Percentiles rank a stretch among this genome's conserved stretches.
These are phyloP conservation scores for Pseudomyrmex sp. DNA, from an alignment of 1,140 invertebrate genomes.

Conservation along the genomic window DNA sequence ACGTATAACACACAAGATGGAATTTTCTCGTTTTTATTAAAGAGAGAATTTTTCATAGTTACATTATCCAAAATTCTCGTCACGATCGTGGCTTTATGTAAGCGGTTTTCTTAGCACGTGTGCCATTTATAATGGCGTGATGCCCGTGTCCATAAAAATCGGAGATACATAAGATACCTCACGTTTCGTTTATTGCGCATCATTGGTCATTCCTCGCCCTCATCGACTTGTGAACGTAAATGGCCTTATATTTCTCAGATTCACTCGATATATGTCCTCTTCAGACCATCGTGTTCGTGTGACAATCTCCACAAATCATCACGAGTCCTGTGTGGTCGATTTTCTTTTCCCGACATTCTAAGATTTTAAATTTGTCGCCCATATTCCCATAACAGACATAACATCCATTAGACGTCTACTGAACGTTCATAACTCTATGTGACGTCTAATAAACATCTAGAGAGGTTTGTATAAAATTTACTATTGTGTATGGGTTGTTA, in stretches of 20 bases:
- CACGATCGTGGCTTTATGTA: conserved; percentile 19
- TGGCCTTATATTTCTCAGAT: conserved; percentile 39
- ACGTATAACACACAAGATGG: too few relatives aligned
- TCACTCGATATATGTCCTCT: background rate
- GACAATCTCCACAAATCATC: conserved; percentile 16
- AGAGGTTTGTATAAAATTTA: too few relatives aligned
- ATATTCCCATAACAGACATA: too few relatives aligned
- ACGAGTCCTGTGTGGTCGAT: background rate
- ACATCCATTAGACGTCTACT: too few relatives aligned
- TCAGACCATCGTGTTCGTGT: background rate
- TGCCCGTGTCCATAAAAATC: conserved; percentile 25
- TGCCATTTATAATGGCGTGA: conserved; percentile 37
- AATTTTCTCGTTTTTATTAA: too few relatives aligned
- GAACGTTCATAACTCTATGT: too few relatives aligned
- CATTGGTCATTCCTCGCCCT: conserved; percentile 42
- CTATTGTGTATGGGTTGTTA: too few relatives aligned
- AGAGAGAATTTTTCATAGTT: too few relatives aligned
- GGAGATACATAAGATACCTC: conserved; percentile 26
- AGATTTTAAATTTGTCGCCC: too few relatives aligned
- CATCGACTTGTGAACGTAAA: conserved; percentile 55
- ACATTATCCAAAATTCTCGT: background rate
- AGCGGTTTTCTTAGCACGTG: conserved; percentile 37
- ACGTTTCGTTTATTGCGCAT: conserved; percentile 42
- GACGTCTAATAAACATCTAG: too few relatives aligned
- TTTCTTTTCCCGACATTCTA: background rate